Evolutionary conservation across 2,113 vertebrate genomes (phyloP), one percentile per base, ranked within the genome.

Genomic region (Clupea harengus): DNA sequence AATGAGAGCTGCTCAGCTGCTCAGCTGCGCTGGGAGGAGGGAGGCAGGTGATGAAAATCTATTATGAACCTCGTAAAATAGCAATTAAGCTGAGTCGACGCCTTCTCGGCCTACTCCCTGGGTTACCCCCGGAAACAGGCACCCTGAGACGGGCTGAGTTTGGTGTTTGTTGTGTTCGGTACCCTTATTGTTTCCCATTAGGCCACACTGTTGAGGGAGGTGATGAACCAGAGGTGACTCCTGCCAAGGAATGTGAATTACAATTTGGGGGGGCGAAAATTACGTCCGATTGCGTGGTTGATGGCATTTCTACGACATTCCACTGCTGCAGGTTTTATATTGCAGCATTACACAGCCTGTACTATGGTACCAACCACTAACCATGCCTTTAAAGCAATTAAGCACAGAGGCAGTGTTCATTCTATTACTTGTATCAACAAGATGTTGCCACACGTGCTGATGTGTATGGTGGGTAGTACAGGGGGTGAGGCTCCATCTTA

Each of bases 31-130:
- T 78, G 13, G 72, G 47, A 25, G 49, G 80, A 17, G 90, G 88
- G 89, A 39, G 32, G 22, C 22, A 89, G 89, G 86, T 89, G 92
- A 93, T 91, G 91, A 90, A 91, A 92, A 94, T 93, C 52, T 91
- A 93, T 93, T 87, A 83, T 86, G 89, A 86, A 87, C 87, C 89
- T 91, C 87, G 90, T 93, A 90, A 89, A 92, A 91, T 91, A 89
- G 90, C 91, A 91, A 92, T 93, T 91, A 89, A 90, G 89, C 87
- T 88, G 89, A 89, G 91, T 90, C 90, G 91, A 92, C 90, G 13
- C 60, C 17, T 72, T 49, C 81, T 11, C n/a, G 10, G 17, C 6
- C 18, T 22, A 22, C 22, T 85, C 52, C 32, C 47, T n/a, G 64
- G 39, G 81, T 52, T 32, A 39, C 13, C 72, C 72, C 25, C 10